Evolutionary conservation across 2,797 vertebrate species (phyloP).

Genomic region (Lophotriccus pileatus): DNA sequence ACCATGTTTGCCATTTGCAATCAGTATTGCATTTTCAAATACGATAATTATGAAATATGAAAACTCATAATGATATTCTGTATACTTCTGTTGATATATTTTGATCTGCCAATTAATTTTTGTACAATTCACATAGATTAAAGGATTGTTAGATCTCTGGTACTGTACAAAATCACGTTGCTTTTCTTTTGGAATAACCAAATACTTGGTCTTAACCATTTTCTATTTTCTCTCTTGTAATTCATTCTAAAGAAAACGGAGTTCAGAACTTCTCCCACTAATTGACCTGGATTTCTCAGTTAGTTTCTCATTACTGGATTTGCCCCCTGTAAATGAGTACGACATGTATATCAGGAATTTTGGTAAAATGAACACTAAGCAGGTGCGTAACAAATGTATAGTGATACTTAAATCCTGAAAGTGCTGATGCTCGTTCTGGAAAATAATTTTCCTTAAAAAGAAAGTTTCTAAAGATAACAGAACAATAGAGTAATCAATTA

Average conservation of each 20-base stretch:
- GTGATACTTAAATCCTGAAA: neutral
- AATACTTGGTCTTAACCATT: neutral
- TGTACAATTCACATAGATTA: neutral
- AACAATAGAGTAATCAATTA: neutral
- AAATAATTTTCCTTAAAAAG: neutral
- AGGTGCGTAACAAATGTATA: slow-evolving; percentile 72
- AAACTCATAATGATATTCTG: neutral
- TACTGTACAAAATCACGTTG: neutral
- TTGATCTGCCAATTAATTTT: neutral
- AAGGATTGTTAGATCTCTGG: neutral
- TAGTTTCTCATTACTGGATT: slow-evolving; percentile 85
- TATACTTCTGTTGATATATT: neutral
- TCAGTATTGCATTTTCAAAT: neutral
- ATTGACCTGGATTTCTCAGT: slow-evolving; percentile 92
- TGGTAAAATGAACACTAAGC: slow-evolving; percentile 90
- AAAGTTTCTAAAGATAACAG: neutral
- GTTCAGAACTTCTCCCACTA: slow-evolving; percentile 86
- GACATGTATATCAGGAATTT: slow-evolving; percentile 96
- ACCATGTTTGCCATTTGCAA: neutral
- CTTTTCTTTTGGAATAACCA: neutral
- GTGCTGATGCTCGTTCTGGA: neutral
- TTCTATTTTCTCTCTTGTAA: slow-evolving; percentile 35
- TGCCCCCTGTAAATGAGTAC: slow-evolving; percentile 92
- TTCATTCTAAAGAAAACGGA: slow-evolving; percentile 82
- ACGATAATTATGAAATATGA: neutral